Evolutionary conservation across 1,140 invertebrate genomes (phyloP), one percentile per base, ranked within the genome.

Genomic region (Drosophila setifemur): DNA sequence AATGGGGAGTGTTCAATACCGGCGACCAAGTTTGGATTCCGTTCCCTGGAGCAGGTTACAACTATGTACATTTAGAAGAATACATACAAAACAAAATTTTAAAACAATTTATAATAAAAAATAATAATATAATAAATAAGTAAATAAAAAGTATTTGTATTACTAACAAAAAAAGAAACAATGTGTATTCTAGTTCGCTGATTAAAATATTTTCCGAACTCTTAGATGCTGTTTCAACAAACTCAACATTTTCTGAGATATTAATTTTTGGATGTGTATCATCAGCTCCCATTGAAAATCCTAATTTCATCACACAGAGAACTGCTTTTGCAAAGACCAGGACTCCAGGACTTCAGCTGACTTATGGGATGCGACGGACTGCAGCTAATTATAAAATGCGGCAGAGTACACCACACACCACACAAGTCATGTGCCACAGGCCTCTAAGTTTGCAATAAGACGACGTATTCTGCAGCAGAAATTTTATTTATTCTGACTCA

Each of bases 311-410:
- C 9, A 4, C 18, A 14, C 7, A 18, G 8, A 40, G 4, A n/a
- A 12, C 18, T 43, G 28, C 50, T 18, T 19, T 11, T 3, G 7
- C 29, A 16, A 16, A 18, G 42, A 18, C 53, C 60, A 14, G 16
- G 14, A 18, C 53, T 70, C 28, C 23, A 11, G 16, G 35, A 12
- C 53, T 70, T 23, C 55, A 42, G 35, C 75, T 79, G 75, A 79
- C 75, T 79, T 79, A 79, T 79, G 75, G 54, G 54, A 33, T 79
- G 75, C 75, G 76, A 73, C 55, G 63, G 48, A 25, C 60, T 79
- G 75, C 70, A 63, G 75, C 57, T 81, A 81, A 79, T 79, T 81
- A 79, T 79, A 79, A 79, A 79, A 79, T 79, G 75, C 39, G 61
- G 64, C 70, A 47, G 47, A 76, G 74, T 73, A 61, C 74, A 81